phyloP scores from a whole-genome alignment of 2,888 invertebrate genomes.

The Cordilura impudica region DNA sequence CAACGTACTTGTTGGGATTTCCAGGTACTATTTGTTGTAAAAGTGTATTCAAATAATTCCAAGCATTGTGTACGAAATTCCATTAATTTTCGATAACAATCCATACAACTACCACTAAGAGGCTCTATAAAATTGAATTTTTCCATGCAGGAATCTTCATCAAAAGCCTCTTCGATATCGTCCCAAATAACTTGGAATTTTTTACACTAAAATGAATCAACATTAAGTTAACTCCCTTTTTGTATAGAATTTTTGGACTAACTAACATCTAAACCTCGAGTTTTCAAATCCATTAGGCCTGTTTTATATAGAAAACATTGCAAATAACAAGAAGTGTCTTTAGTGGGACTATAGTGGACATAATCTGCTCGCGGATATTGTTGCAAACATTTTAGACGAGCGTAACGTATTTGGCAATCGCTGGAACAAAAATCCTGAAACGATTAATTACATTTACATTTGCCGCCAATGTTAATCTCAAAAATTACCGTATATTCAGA shows the following conservation, averaged over 20 bases:
- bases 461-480: neutral
- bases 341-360: slow-evolving; percentile 65
- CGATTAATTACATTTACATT: neutral
- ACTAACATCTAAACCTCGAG: slow-evolving; percentile 67
- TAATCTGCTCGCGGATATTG: slow-evolving; percentile 59
- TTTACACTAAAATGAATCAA: slow-evolving; percentile 4
- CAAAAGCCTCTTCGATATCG: slow-evolving; percentile 46
- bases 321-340: slow-evolving; percentile 68
- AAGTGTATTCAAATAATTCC: slow-evolving; percentile 32
- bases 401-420: slow-evolving; percentile 59
- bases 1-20: slow-evolving; percentile 21
- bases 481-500: neutral
- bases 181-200: slow-evolving; percentile 48
- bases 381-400: slow-evolving; percentile 63
- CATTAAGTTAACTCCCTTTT: neutral
- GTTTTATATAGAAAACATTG: slow-evolving; percentile 69
- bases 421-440: slow-evolving; percentile 10
- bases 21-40: slow-evolving; percentile 9
- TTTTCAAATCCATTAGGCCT: slow-evolving; percentile 67
- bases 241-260: neutral
- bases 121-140: slow-evolving; percentile 48
- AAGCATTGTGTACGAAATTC: slow-evolving; percentile 17
- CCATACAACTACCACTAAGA: slow-evolving; percentile 65
- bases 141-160: slow-evolving; percentile 47
- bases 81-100: slow-evolving; percentile 66